Evolutionary conservation across 2,888 invertebrate species (phyloP), one percentile per base, ranked within the genome.

Genomic region (Platycheirus albimanus): DNA sequence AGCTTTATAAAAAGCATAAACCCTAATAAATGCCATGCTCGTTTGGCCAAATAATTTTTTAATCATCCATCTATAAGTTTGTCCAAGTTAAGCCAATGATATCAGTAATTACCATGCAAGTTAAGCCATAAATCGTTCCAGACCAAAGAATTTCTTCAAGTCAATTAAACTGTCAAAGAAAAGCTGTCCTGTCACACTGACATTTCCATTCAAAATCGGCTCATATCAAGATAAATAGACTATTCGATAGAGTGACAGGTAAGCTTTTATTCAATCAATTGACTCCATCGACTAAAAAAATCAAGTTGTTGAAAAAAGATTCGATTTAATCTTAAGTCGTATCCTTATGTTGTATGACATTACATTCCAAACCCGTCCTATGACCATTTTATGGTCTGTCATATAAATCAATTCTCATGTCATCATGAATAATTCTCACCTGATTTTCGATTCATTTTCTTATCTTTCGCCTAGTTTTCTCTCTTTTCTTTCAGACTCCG

Each of bases 391-490:
- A 28, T 30, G 15, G 20, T 3, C 41, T 30, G 13, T 66, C 64
- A 64, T 51, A 64, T 77, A 77, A 77, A 64, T 70, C 56, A 70
- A 56, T 70, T 24, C 20, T 19, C 17, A 52, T 51, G 61, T 69
- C 69, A 54, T 45, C 69, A 70, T 66, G 64, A 77, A 77, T 63
- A 45, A 58, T 70, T 76, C 70, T 52, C 49, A 56, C 70, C 56
- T 58, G 49, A 71, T 64, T 51, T 71, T 28, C 19, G 8, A 20
- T 52, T 13, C 33, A 47, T 56, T 41, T 36, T 51, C 5, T 15
- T 33, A 54, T 72, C 69, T 51, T 15, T 36, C 43, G 28, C 17
- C 38, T 15, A 33, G 33, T 38, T 33, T 24, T 58, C 45, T 45
- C 61, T 61, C 61, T 61, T 61, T 61, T 61, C 24, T 30, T n/a